Conservation (phyloP, 2,888 invertebrate species). For the Xestoiulus laeticollis region DNA sequence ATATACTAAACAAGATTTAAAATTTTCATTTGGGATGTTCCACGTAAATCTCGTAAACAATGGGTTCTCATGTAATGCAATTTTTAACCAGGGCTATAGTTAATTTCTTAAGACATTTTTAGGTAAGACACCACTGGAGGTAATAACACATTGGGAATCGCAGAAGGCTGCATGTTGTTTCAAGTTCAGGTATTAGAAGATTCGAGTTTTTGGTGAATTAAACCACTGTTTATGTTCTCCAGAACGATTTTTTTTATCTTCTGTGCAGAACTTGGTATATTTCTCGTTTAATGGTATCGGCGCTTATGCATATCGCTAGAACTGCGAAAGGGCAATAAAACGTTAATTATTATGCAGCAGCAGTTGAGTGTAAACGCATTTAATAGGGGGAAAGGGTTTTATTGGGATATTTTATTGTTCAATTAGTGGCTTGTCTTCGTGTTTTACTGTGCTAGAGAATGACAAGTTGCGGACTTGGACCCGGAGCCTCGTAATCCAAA, state of each 20-base stretch:
- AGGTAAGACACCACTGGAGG: too few species aligned
- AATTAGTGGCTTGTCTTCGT: slow-evolving; percentile 29
- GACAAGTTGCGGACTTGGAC: slow-evolving; percentile 13
- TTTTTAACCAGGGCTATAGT: too few species aligned
- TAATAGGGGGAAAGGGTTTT: slow-evolving; percentile 19
- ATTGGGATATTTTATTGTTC: slow-evolving; percentile 33
- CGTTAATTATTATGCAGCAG: slow-evolving; percentile 37
- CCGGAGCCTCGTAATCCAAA: background rate
- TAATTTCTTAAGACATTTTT: too few species aligned
- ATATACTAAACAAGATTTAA: too few species aligned
- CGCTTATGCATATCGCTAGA: background rate
- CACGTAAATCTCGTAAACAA: too few species aligned
- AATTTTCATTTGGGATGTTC: too few species aligned
- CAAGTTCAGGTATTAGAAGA: too few species aligned
- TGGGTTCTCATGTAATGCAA: too few species aligned
- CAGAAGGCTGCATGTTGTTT: too few species aligned
- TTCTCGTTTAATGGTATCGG: background rate
- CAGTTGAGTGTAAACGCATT: slow-evolving; percentile 21
- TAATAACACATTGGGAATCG: too few species aligned
- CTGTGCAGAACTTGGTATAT: background rate
- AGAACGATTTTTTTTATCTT: background rate
- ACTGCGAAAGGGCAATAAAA: background rate
- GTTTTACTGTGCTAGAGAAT: background rate
- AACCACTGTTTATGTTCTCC: background rate
- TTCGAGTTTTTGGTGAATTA: background rate